Percentiles rank a stretch among this genome's conserved stretches.
Evolutionary conservation across 2,888 invertebrate genomes (phyloP).

Genomic region (Tetragnatha montana): DNA sequence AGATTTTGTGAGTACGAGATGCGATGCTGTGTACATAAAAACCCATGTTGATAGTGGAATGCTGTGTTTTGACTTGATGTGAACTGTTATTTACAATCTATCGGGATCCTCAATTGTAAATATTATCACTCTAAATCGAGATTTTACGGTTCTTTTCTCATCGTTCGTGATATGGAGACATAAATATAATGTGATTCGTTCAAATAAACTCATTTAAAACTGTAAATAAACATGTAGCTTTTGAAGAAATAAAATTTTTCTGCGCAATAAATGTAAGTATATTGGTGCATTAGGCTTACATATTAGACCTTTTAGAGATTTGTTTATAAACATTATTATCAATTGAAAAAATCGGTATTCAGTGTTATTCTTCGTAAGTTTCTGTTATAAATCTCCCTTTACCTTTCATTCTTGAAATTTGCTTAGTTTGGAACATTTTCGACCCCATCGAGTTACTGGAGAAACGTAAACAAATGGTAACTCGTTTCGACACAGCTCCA

Average conservation of each 20-base stretch:
- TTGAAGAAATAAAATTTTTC: slow-evolving; percentile 47
- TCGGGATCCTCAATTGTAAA: slow-evolving; percentile 30
- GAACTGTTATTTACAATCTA: slow-evolving; percentile 10
- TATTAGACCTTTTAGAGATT: slow-evolving; percentile 52
- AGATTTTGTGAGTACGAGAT: neutral
- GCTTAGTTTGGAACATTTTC: slow-evolving; percentile 2
- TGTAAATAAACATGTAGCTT: slow-evolving; percentile 67
- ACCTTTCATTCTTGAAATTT: neutral
- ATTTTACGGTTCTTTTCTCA: slow-evolving; percentile 7
- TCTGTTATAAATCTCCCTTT: no score
- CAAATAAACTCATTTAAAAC: slow-evolving; percentile 2
- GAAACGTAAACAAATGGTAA: slow-evolving; percentile 56
- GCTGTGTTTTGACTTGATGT: slow-evolving; percentile 23
- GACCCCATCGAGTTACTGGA: neutral
- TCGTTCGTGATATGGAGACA: slow-evolving; percentile 22
- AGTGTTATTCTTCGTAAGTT: no score
- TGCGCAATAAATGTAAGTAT: slow-evolving; percentile 69
- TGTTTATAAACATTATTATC: slow-evolving; percentile 58
- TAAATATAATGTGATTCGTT: slow-evolving; percentile 59
- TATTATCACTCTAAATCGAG: slow-evolving; percentile 43
- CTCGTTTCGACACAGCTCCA: neutral
- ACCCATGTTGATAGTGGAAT: neutral
- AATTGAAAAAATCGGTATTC: no score
- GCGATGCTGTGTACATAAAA: slow-evolving; percentile 19
- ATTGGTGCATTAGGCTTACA: slow-evolving; percentile 60